phyloP scores from a whole-genome alignment of 2,797 vertebrate species.

The Lepus townsendii region DNA sequence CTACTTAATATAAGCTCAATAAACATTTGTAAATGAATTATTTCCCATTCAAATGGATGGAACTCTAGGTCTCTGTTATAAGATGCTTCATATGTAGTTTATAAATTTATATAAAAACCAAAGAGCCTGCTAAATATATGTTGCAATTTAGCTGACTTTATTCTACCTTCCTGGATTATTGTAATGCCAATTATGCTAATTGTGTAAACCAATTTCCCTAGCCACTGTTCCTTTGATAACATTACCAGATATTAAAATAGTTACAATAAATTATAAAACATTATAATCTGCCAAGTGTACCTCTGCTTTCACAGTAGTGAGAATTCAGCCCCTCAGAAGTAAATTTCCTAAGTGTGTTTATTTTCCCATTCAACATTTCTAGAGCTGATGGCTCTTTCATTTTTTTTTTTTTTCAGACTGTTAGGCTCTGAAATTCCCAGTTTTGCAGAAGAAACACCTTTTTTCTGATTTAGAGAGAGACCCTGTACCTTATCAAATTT shows the following conservation, averaged over 20 bases:
- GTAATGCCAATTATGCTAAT: neutral
- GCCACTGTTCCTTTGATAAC: neutral
- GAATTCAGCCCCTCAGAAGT: neutral
- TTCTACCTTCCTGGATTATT: neutral
- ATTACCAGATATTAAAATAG: conserved; percentile 17
- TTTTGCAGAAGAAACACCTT: neutral
- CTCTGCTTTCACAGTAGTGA: conserved; percentile 4
- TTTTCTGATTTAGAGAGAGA: neutral
- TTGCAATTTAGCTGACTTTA: neutral
- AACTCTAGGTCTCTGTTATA: neutral
- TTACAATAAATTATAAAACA: neutral
- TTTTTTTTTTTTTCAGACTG: neutral
- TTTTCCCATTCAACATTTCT: neutral
- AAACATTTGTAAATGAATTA: neutral
- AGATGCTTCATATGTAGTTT: conserved; percentile 1
- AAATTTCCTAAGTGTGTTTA: conserved; percentile 15
- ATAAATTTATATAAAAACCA: neutral
- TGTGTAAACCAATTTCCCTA: neutral
- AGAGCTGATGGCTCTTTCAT: neutral
- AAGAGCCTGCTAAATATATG: neutral
- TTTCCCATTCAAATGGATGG: neutral
- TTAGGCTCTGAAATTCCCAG: neutral
- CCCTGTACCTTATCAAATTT: neutral
- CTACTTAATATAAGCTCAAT: neutral
- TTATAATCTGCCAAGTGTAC: neutral